Base-by-base conservation (phyloP, 2,113 vertebrate genomes). In the Rhinolophus ferrumequinum region DNA sequence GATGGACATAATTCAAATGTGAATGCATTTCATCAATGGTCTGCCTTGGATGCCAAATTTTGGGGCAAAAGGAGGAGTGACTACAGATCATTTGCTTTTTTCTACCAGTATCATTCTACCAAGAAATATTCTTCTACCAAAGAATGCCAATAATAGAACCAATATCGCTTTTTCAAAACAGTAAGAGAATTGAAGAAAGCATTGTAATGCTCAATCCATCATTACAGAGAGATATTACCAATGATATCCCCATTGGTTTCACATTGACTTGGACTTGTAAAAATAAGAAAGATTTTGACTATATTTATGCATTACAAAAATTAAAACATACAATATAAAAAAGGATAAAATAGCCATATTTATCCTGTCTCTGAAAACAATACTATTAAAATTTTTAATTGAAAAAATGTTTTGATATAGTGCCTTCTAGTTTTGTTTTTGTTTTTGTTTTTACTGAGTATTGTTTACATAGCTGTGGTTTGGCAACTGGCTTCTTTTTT, bases 1-100 rank as follows among this genome's bases (percentile, higher is more conserved):
- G 73, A 79, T 94, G 86, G 73, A 93, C 67, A 94, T 95, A 90
- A 97, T 97, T 96, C 97, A 97, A 96, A 98, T 97, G 90, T 93
- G 95, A 98, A 97, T 96, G 92, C 0, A 95, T 97, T 97, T 96
- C 95, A 94, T 94, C 93, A 90, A 84, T 93, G 47, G 72, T 82
- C 97, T 95, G 60, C 54, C 28, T 90, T 44, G 38, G 50, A 60
- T 96, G 96, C 94, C 96, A 97, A 97, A 82, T 90, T 96, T 86
- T 52, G 86, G 58, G 50, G 72, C 84, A 93, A 87, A 95, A 89
- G 56, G 66, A 95, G 73, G 60, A 94, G 62, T 69, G 83, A 86
- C 91, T 95, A 94, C 90, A 91, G 82, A 95, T 97, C 77, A 35
- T 93, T 93, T 86, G 67, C 86, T 75, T 95, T 97, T 97, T 90